phyloP scores from a whole-genome alignment of 2,113 vertebrate species.

The Nannospalax galili region DNA sequence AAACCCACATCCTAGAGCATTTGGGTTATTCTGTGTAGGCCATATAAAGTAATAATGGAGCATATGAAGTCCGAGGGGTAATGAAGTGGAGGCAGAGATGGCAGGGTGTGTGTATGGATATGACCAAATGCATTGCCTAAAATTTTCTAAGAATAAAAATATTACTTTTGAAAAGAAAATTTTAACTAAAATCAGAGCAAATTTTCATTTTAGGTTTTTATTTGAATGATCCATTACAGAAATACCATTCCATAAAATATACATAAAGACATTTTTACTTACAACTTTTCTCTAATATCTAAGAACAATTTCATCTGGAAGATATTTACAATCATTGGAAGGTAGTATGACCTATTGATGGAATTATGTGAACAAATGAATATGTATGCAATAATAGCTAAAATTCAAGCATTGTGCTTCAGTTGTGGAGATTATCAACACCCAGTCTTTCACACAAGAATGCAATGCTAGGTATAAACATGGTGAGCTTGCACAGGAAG shows the following conservation, averaged over 20 bases:
- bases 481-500: not conserved
- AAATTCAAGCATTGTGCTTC: not conserved
- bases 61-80: too few species aligned
- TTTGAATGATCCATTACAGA: not conserved
- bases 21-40: too few species aligned
- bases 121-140: too few species aligned
- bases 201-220: not conserved
- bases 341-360: not conserved
- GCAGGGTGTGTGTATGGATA: too few species aligned
- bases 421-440: not conserved
- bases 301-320: not conserved
- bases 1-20: too few species aligned
- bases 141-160: too few species aligned
- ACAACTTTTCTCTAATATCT: not conserved
- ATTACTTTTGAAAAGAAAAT: not conserved
- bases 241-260: not conserved
- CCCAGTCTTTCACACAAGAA: not conserved
- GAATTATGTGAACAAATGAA: not conserved
- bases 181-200: not conserved
- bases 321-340: not conserved
- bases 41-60: too few species aligned
- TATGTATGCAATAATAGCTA: not conserved
- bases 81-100: too few species aligned
- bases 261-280: not conserved
- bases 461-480: not conserved